phyloP scores from a whole-genome alignment of 2,797 vertebrate species.

The Rallus crepitans region DNA sequence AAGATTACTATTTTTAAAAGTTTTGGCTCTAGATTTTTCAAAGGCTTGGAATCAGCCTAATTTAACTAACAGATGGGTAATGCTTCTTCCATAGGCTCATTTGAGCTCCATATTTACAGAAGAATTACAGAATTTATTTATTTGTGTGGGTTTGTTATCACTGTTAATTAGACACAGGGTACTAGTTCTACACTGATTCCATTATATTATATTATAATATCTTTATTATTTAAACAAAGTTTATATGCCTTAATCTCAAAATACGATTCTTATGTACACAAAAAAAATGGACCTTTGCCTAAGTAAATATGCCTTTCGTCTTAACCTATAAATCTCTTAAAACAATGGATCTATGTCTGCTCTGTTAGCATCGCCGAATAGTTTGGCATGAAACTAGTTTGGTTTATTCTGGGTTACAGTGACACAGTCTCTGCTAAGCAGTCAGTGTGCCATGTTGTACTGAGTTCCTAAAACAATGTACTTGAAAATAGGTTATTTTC shows the following conservation, averaged over 20 bases:
- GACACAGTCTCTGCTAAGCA: background rate
- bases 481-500: slow-evolving; percentile 8
- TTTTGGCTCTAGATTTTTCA: background rate
- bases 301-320: background rate
- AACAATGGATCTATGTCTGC: background rate
- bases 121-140: background rate
- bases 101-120: background rate
- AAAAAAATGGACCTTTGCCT: background rate
- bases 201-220: background rate
- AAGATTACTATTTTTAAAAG: background rate
- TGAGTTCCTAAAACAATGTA: background rate
- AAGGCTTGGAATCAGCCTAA: background rate
- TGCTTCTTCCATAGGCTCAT: background rate
- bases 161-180: background rate
- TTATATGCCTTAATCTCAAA: background rate
- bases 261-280: background rate
- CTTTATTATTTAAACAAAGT: background rate
- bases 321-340: background rate
- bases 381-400: background rate
- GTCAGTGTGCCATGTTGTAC: background rate
- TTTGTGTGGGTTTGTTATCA: background rate
- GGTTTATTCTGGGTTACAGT: background rate
- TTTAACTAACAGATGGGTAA: background rate
- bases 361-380: background rate
- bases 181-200: background rate